A percentile compares a stretch with the other conserved stretches of the same genome.
phyloP scores from a whole-genome alignment of 2,113 vertebrate genomes.

The Eolophus roseicapilla region DNA sequence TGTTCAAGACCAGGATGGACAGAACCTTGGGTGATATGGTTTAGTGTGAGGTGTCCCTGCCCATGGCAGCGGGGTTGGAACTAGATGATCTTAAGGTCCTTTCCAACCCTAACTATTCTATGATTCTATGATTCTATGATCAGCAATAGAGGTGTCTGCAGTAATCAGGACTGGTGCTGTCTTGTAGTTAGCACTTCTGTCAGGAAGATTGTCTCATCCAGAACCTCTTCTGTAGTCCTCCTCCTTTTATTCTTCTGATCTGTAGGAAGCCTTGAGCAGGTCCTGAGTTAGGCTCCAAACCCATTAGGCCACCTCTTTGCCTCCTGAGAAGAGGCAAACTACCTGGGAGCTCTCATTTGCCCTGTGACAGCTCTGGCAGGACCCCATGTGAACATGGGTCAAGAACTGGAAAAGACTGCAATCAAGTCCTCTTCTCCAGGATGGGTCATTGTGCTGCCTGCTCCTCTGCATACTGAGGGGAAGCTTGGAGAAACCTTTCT shows the following conservation, averaged over 20 bases:
- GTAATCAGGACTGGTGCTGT: not conserved
- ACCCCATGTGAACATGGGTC: accelerated
- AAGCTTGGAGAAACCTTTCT: not conserved
- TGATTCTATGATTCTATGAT: too few relatives aligned
- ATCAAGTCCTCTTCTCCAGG: not conserved
- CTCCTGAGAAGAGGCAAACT: not conserved
- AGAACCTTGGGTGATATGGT: too few relatives aligned
- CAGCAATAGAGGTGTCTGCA: not conserved
- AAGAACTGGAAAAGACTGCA: not conserved
- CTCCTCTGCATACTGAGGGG: not conserved
- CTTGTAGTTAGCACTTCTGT: not conserved
- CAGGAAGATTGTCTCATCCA: not conserved
- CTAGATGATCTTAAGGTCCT: too few relatives aligned
- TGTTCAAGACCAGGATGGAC: too few relatives aligned
- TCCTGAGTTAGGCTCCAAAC: not conserved
- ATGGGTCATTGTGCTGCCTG: not conserved
- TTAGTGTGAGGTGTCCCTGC: too few relatives aligned
- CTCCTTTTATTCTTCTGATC: not conserved
- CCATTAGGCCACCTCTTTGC: not conserved
- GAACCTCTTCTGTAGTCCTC: not conserved
- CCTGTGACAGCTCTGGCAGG: not conserved
- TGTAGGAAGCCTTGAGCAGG: not conserved
- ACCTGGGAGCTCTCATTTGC: not conserved
- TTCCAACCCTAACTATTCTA: too few relatives aligned
- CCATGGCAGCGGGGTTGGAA: too few relatives aligned